phyloP scores from a whole-genome alignment of 2,888 invertebrate species.

The Axea sp. region DNA sequence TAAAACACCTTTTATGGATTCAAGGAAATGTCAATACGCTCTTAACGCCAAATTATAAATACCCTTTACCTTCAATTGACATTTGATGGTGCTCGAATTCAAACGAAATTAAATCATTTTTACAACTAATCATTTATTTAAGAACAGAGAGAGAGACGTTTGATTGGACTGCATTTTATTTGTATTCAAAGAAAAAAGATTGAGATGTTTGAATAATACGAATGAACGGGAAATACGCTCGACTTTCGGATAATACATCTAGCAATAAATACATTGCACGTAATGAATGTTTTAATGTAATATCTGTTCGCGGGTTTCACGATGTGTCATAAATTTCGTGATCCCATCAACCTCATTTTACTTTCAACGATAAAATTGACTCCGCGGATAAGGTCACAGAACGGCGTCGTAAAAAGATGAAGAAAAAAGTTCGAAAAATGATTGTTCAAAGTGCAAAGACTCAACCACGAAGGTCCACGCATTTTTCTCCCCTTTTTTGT shows the following conservation, averaged over 20 bases:
- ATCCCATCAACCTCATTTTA: conserved; percentile 53
- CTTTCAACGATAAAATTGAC: conserved; percentile 57
- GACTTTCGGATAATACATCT: background rate
- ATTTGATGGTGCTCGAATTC: no score
- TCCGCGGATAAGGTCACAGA: conserved; percentile 45
- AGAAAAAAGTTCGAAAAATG: conserved; percentile 28
- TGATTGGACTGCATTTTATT: conserved; percentile 3
- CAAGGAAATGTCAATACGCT: conserved; percentile 37
- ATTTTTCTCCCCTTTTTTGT: conserved; percentile 41
- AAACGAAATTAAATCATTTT: no score
- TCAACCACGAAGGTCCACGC: conserved; percentile 54
- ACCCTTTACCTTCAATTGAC: conserved; percentile 13
- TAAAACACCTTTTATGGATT: conserved; percentile 21
- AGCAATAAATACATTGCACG: conserved; percentile 13
- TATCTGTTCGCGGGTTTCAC: conserved; percentile 40
- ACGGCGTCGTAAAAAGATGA: conserved; percentile 31
- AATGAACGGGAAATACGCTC: background rate
- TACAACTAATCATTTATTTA: conserved; percentile 19
- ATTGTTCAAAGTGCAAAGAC: conserved; percentile 59
- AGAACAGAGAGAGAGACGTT: conserved; percentile 3
- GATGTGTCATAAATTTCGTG: conserved; percentile 47
- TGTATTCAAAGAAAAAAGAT: no score
- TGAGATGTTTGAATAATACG: no score
- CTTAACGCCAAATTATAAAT: conserved; percentile 36
- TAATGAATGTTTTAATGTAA: conserved; percentile 34